Percentiles rank a stretch among this genome's conserved stretches.
phyloP scores from a whole-genome alignment of 2,113 vertebrate genomes.

The Rhinogobius similis region DNA sequence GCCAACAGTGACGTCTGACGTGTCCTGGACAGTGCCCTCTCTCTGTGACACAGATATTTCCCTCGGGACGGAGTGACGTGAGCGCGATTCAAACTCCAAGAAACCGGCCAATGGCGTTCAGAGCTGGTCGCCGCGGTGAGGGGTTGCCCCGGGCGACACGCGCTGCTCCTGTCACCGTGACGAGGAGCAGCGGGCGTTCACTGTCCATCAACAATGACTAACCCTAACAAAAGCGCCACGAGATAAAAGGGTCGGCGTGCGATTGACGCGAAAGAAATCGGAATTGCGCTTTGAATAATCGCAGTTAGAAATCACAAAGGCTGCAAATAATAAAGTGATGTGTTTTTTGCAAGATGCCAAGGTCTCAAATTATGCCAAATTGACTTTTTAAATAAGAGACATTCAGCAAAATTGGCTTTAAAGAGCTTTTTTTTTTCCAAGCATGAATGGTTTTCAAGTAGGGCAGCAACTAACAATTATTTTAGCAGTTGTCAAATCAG shows the following conservation, averaged over 20 bases:
- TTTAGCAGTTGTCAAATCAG: too few relatives aligned
- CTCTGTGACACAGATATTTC: slow-evolving; percentile 9
- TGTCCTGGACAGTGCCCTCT: neutral
- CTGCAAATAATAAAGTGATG: neutral
- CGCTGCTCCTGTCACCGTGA: slow-evolving; percentile 32
- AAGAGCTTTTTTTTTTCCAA: too few relatives aligned
- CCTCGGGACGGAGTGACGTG: slow-evolving; percentile 13
- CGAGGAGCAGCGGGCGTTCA: slow-evolving; percentile 20
- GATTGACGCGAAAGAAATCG: too few relatives aligned
- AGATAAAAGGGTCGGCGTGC: neutral
- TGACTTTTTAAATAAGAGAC: neutral
- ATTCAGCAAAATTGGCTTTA: too few relatives aligned
- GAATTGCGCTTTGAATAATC: too few relatives aligned
- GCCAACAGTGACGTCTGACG: neutral
- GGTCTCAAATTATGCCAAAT: neutral
- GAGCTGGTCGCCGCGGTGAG: slow-evolving; percentile 50
- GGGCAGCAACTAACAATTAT: too few relatives aligned
- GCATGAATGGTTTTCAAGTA: too few relatives aligned
- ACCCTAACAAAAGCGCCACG: neutral
- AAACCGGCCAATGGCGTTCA: slow-evolving; percentile 30
- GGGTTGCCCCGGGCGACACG: slow-evolving; percentile 56
- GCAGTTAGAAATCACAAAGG: neutral
- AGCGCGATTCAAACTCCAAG: slow-evolving; percentile 21
- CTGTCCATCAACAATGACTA: slow-evolving; percentile 8
- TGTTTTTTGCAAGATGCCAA: neutral